Percentiles rank a stretch among this genome's conserved stretches.
These are phyloP conservation scores for Saccopteryx bilineata DNA, from an alignment of 2,113 vertebrate species.

Conservation along the genomic window DNA sequence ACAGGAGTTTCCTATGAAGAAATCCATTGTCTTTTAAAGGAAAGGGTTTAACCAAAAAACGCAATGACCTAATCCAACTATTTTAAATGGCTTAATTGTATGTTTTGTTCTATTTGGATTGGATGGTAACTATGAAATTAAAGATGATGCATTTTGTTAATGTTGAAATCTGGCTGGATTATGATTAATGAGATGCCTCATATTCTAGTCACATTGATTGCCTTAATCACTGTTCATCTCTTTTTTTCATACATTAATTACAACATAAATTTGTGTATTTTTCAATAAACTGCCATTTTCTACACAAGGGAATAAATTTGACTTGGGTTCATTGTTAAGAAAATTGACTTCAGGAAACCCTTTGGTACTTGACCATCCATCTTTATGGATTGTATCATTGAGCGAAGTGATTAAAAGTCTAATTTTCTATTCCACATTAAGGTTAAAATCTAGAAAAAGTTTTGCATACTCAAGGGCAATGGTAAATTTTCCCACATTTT, in stretches of 20 bases:
- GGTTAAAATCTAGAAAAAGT: conserved; percentile 19
- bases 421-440: conserved; percentile 55
- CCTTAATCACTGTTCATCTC: conserved; percentile 58
- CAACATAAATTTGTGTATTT: conserved; percentile 61
- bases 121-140: conserved; percentile 83
- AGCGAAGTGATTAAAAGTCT: conserved; percentile 38
- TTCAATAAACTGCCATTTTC: conserved; percentile 57
- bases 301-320: conserved; percentile 2
- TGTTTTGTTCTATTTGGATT: conserved; percentile 83
- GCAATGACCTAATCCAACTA: conserved; percentile 79
- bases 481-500: conserved; percentile 55
- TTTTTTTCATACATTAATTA: conserved; percentile 67
- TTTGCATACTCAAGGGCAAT: not conserved
- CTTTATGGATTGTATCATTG: conserved; percentile 38
- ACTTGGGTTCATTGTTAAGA: conserved; percentile 49
- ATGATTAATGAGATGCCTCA: conserved; percentile 77
- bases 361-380: conserved; percentile 41
- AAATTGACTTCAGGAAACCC: not conserved
- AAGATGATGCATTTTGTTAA: conserved; percentile 79
- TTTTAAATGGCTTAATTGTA: conserved; percentile 81
- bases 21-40: conserved; percentile 84
- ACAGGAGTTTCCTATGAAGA: conserved; percentile 79
- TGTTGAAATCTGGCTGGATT: conserved; percentile 75
- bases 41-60: conserved; percentile 82
- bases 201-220: conserved; percentile 68